Conservation (phyloP, 1,140 invertebrate species). For the Eurosta solidaginis region DNA sequence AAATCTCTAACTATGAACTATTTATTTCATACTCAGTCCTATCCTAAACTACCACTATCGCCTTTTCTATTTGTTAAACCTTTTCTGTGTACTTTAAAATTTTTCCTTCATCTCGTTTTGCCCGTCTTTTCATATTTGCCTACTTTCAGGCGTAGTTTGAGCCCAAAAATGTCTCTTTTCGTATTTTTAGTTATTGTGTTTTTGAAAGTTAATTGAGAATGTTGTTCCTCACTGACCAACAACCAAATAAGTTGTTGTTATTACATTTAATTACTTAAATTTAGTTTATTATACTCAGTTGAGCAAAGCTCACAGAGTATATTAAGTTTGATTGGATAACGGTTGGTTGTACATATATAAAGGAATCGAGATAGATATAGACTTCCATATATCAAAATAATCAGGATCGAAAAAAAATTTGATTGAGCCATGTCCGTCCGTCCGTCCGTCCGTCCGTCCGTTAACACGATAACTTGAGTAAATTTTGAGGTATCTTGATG, state of each 20-base stretch:
- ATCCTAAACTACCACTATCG: no score
- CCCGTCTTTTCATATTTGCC: neutral
- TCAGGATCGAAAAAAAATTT: no score
- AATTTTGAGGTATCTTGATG: no score
- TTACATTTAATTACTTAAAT: neutral
- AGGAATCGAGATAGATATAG: no score
- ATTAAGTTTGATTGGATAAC: neutral
- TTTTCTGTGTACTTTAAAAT: neutral
- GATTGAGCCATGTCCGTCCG: no score
- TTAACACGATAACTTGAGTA: no score
- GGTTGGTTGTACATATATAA: neutral
- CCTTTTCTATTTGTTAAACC: neutral
- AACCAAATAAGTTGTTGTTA: neutral
- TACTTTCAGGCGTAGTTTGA: neutral
- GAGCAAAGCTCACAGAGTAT: no score
- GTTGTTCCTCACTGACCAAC: constrained; percentile 1
- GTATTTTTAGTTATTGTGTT: neutral
- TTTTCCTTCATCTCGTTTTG: neutral
- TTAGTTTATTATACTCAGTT: neutral
- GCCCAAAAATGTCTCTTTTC: neutral
- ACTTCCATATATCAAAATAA: no score
- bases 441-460: no score
- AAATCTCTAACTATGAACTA: no score
- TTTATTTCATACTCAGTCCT: no score
- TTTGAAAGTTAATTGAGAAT: constrained; percentile 29